phyloP scores from a whole-genome alignment of 2,113 vertebrate species.

The Cephalopterus ornatus region DNA sequence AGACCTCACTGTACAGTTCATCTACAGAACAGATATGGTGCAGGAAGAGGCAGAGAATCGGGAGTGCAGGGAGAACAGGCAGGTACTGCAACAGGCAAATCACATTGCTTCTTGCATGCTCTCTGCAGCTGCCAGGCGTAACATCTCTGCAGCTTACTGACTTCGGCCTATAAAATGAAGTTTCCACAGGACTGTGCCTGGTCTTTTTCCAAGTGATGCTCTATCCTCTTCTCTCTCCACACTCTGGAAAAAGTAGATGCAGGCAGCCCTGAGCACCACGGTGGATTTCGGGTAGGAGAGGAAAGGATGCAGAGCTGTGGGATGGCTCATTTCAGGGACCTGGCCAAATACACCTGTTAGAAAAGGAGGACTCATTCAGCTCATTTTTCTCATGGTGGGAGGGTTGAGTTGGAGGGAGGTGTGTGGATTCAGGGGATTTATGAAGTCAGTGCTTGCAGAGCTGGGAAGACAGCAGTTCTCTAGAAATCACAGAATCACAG shows the following conservation, averaged over 20 bases:
- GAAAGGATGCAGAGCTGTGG: neutral
- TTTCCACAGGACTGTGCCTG: neutral
- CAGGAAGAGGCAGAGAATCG: neutral
- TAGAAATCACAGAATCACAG: neutral
- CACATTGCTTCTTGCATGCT: neutral
- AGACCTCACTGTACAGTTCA: neutral
- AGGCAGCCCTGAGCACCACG: neutral
- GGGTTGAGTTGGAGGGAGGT: neutral
- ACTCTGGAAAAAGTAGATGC: neutral
- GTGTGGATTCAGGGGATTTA: neutral
- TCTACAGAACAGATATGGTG: rapidly evolving
- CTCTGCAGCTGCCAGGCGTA: neutral
- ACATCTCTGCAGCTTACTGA: neutral
- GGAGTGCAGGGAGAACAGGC: neutral
- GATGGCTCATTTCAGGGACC: neutral
- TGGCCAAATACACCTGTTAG: neutral
- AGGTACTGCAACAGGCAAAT: neutral
- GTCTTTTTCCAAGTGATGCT: neutral
- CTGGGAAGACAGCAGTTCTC: neutral
- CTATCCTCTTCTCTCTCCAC: neutral
- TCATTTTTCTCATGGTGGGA: neutral
- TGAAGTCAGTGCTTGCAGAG: neutral
- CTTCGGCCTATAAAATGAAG: neutral
- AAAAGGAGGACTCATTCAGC: neutral
- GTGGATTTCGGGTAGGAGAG: neutral